Percentiles rank a stretch among this genome's conserved stretches.
phyloP scores from a whole-genome alignment of 1,140 invertebrate species.

The Notospermus geniculatus region DNA sequence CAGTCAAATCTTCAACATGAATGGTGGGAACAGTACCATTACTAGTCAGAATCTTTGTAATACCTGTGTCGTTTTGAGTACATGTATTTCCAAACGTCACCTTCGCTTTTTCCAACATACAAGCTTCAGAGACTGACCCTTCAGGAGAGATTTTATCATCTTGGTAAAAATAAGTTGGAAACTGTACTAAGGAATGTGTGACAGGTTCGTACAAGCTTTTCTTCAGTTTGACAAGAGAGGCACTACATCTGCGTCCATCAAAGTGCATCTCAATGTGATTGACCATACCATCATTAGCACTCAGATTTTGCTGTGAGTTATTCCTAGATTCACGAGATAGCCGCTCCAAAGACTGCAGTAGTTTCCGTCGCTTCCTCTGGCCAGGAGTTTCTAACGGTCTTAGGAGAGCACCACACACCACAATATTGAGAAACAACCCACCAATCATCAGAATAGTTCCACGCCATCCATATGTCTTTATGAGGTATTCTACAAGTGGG shows the following conservation, averaged over 20 bases:
- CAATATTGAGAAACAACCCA: conserved; percentile 74
- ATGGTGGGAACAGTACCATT: no score
- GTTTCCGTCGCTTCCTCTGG: conserved; percentile 31
- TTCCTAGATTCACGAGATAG: conserved; percentile 25
- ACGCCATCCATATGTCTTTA: conserved; percentile 48
- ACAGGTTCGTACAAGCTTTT: background rate
- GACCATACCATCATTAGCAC: no score
- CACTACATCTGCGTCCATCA: no score
- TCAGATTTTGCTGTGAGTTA: background rate
- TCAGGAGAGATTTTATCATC: background rate
- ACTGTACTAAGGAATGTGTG: conserved; percentile 11
- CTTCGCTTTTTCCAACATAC: background rate
- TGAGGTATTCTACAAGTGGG: conserved; percentile 43
- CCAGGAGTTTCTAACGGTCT: conserved; percentile 64
- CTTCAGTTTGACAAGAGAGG: background rate
- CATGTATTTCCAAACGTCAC: background rate
- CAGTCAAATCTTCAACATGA: no score
- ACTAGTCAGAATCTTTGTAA: no score
- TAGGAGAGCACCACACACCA: conserved; percentile 77
- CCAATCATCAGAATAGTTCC: conserved; percentile 76
- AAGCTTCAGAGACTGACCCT: background rate
- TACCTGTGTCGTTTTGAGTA: no score
- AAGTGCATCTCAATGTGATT: no score
- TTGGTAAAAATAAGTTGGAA: conserved; percentile 13
- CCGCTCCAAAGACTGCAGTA: conserved; percentile 39